A percentile compares a stretch with the other conserved stretches of the same genome.
These are phyloP conservation scores for Catamblyrhynchus diadema DNA, from an alignment of 2,797 vertebrate genomes.

Conservation along the genomic window DNA sequence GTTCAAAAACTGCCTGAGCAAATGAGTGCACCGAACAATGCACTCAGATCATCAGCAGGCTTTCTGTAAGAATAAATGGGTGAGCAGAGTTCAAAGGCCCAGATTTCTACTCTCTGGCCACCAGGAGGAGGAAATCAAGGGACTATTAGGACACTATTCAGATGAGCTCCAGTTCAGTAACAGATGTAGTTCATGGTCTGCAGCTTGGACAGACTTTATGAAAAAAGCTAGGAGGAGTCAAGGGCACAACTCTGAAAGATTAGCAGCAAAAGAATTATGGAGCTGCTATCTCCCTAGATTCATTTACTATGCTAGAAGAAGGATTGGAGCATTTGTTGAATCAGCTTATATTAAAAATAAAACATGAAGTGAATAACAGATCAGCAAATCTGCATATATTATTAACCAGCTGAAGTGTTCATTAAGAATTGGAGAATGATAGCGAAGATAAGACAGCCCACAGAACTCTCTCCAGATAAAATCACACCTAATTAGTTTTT, in stretches of 20 bases:
- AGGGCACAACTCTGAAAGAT: not conserved
- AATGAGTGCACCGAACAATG: not conserved
- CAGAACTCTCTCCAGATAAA: not conserved
- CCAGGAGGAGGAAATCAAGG: not conserved
- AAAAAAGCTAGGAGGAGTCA: not conserved
- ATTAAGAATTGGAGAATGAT: not conserved
- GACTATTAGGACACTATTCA: not conserved
- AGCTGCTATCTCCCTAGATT: not conserved
- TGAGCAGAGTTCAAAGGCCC: not conserved
- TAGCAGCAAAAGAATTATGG: not conserved
- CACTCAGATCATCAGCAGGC: not conserved
- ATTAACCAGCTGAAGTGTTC: not conserved
- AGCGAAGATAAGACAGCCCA: not conserved
- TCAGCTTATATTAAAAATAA: not conserved
- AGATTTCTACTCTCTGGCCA: not conserved
- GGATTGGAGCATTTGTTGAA: not conserved
- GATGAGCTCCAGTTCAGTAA: not conserved
- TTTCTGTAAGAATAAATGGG: not conserved
- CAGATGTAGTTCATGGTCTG: not conserved
- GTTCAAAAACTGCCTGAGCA: not conserved
- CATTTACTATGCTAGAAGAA: not conserved
- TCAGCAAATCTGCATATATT: not conserved
- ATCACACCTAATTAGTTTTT: not conserved
- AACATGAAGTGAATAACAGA: not conserved
- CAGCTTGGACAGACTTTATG: not conserved